Percentiles rank a stretch among this genome's conserved stretches.
These are phyloP conservation scores for Schizopygopsis pylzovi DNA, from an alignment of 2,797 vertebrate genomes.

Conservation along the genomic window DNA sequence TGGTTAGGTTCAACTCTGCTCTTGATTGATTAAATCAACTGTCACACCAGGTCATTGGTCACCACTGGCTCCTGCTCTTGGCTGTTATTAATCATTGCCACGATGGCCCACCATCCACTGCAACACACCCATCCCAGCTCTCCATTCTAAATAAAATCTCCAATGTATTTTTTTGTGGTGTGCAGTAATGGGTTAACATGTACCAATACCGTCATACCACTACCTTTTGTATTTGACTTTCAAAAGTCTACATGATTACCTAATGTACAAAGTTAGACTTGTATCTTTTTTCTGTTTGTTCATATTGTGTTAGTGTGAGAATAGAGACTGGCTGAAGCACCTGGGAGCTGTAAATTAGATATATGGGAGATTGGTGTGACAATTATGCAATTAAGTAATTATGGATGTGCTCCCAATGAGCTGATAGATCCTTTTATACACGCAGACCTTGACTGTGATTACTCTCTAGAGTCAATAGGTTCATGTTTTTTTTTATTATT, in stretches of 20 bases:
- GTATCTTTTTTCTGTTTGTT: too few species aligned
- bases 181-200: not conserved
- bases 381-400: slow-evolving; percentile 12
- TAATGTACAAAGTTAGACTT: too few species aligned
- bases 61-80: not conserved
- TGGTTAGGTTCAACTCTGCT: slow-evolving; percentile 1
- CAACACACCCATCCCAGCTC: not conserved
- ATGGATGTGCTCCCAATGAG: not conserved
- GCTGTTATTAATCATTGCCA: slow-evolving; percentile 27
- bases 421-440: not conserved
- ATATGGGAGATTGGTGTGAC: not conserved
- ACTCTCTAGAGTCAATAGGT: not conserved
- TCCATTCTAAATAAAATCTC: not conserved
- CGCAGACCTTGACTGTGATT: not conserved
- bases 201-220: not conserved
- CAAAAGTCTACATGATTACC: too few species aligned
- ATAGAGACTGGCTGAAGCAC: not conserved
- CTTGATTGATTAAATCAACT: slow-evolving; percentile 39
- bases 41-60: slow-evolving; percentile 25
- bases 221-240: too few species aligned
- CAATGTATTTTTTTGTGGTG: not conserved
- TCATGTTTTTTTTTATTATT: not conserved
- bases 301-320: not conserved
- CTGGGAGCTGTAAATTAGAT: not conserved
- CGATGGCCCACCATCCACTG: not conserved